Base-by-base conservation (phyloP, 2,888 invertebrate species). In the Linnaemya vulpina region DNA sequence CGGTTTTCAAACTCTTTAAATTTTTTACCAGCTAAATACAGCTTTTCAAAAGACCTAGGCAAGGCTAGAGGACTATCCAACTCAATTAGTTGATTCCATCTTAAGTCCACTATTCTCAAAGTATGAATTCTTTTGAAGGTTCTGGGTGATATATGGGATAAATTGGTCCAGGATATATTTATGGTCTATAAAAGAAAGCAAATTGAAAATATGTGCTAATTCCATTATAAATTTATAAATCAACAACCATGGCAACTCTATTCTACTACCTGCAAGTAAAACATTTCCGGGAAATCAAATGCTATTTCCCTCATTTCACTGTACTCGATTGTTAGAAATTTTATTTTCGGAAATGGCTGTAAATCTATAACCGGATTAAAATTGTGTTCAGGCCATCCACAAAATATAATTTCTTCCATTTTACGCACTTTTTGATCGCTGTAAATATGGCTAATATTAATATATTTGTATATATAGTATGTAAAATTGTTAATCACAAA, bases 101-200 rank as follows among this genome's bases (percentile, higher is more conserved):
- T 89, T 68, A 93, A 87, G 80, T 93, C 92, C 8, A 93, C 87
- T 1, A 90, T 84, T 86, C 88, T 90, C 35, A 92, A 81, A 0
- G 89, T 87, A 40, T 90, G 89, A 0, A 92, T 80, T 2, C 88
- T 88, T 87, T 90, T 90, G 17, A 92, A 92, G 5, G 92, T 88
- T n/a, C 90, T 89, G 0, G 90, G 58, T 13, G 89, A 89, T 7
- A 91, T 88, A n/a, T 90, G 89, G 0, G 89, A 89, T 11, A 93
- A 88, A 87, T 91, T 90, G n/a, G 92, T 92, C 89, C 90, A 91
- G 1, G 92, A 92, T 35, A 93, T 92, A 82, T 92, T 93, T 1
- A 92, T 92, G 9, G 88, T 89, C 90, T 92, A 78, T 13, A 80
- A 20, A n/a, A 49, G 43, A 43, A 62, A 51, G 3, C 13, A 65